Conservation (phyloP, 2,888 invertebrate genomes). For the Drosophila ochracea region DNA sequence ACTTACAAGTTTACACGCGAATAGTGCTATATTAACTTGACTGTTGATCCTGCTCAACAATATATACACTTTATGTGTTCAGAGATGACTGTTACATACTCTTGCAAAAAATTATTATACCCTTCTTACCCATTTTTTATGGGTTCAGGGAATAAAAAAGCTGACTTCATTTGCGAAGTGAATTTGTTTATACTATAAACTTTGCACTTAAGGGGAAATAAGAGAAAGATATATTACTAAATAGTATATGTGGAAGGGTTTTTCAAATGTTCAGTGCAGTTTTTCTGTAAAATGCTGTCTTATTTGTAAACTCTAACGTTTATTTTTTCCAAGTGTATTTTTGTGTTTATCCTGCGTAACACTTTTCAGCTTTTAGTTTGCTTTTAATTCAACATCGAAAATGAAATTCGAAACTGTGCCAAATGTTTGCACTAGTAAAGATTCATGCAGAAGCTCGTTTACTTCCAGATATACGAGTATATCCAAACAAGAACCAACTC, state of each 20-base stretch:
- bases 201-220: neutral
- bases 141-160: neutral
- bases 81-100: neutral
- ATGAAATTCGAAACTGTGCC: conserved; percentile 70
- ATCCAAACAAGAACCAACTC: neutral
- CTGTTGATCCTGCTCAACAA: neutral
- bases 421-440: conserved; percentile 36
- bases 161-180: too few relatives aligned
- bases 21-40: too few relatives aligned
- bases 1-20: too few relatives aligned
- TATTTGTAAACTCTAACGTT: neutral
- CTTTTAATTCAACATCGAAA: conserved; percentile 62
- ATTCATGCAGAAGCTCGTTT: conserved; percentile 25
- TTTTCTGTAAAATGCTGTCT: neutral
- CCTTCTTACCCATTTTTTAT: neutral
- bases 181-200: neutral
- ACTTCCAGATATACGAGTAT: neutral
- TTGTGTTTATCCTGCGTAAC: conserved; percentile 15
- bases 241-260: neutral
- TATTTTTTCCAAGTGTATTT: conserved; percentile 2
- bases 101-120: neutral
- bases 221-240: neutral
- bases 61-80: neutral
- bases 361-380: conserved; percentile 43
- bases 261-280: neutral